Evolutionary conservation across 1,140 invertebrate species (phyloP).

Genomic region (Panagrolaimus sp.): DNA sequence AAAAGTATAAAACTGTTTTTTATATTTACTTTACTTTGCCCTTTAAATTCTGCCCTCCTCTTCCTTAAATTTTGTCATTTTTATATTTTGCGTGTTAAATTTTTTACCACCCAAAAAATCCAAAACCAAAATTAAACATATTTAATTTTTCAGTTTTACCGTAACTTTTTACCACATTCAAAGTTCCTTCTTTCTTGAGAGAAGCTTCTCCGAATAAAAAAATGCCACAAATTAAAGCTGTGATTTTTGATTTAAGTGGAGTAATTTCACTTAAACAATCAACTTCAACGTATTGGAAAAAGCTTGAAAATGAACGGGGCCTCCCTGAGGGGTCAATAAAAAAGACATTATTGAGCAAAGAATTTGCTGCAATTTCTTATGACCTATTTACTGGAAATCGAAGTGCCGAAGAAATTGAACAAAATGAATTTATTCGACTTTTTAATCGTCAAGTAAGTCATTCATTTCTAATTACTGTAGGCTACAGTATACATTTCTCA

Average conservation of each 20-base stretch:
- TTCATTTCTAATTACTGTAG: neutral
- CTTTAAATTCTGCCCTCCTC: no score
- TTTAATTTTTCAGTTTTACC: no score
- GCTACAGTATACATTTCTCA: no score
- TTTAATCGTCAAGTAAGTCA: slow-evolving; percentile 4
- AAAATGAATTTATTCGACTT: slow-evolving; percentile 11
- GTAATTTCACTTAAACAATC: neutral
- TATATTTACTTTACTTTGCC: no score
- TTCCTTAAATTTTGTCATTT: no score
- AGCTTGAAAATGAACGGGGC: neutral
- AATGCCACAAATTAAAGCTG: slow-evolving; percentile 13
- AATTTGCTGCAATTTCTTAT: neutral
- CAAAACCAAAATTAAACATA: no score
- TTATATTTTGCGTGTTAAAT: no score
- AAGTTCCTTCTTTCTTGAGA: no score
- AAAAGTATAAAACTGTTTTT: no score
- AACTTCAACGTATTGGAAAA: neutral
- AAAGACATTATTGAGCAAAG: slow-evolving; percentile 5
- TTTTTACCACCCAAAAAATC: no score
- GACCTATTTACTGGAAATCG: slow-evolving; percentile 13
- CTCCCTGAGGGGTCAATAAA: slow-evolving; percentile 15
- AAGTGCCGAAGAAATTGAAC: slow-evolving; percentile 11
- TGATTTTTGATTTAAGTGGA: slow-evolving; percentile 16
- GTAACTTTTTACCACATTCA: no score
- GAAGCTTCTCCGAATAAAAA: no score